phyloP scores from a whole-genome alignment of 92 coral and sea anemone species.

The Galaxea fascicularis region DNA sequence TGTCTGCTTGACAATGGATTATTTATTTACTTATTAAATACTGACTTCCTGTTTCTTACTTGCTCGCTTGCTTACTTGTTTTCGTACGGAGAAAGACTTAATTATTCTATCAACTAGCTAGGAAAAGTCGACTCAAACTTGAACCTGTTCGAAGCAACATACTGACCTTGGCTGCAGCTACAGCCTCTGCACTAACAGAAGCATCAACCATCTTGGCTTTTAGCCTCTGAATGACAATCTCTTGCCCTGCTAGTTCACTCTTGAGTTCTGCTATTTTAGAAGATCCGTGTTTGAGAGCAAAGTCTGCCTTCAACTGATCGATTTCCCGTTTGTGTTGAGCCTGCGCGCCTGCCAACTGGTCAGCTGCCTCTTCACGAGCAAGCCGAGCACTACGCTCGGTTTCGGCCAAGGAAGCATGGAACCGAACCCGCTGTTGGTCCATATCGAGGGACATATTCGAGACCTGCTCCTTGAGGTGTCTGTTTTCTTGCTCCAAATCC shows the following conservation, averaged over 20 bases:
- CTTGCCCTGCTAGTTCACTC: slow-evolving; percentile 88
- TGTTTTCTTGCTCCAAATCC: slow-evolving; percentile 71
- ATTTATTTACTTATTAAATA: too few species aligned
- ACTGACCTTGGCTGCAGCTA: slow-evolving; percentile 85
- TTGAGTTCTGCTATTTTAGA: slow-evolving; percentile 87
- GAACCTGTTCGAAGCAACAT: too few species aligned
- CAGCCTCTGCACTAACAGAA: slow-evolving; percentile 69
- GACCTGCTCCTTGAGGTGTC: slow-evolving; percentile 76
- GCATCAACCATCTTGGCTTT: slow-evolving; percentile 82
- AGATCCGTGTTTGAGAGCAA: slow-evolving; percentile 80
- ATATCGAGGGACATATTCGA: slow-evolving; percentile 76
- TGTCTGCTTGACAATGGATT: too few species aligned
- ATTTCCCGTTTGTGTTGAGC: slow-evolving; percentile 86
- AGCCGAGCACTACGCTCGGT: slow-evolving; percentile 91
- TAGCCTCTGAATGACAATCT: slow-evolving; percentile 86
- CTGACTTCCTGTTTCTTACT: too few species aligned
- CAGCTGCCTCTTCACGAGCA: slow-evolving; percentile 94
- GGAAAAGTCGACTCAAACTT: too few species aligned
- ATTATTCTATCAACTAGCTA: too few species aligned
- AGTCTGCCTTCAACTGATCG: slow-evolving; percentile 81
- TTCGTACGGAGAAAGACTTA: too few species aligned
- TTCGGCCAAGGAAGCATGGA: slow-evolving; percentile 96
- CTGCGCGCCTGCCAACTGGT: slow-evolving; percentile 80
- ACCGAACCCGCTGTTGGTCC: slow-evolving; percentile 94
- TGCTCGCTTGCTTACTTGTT: too few species aligned